These are phyloP conservation scores for Plusia festucae DNA, from an alignment of 2,888 invertebrate genomes.

Conservation along the genomic window DNA sequence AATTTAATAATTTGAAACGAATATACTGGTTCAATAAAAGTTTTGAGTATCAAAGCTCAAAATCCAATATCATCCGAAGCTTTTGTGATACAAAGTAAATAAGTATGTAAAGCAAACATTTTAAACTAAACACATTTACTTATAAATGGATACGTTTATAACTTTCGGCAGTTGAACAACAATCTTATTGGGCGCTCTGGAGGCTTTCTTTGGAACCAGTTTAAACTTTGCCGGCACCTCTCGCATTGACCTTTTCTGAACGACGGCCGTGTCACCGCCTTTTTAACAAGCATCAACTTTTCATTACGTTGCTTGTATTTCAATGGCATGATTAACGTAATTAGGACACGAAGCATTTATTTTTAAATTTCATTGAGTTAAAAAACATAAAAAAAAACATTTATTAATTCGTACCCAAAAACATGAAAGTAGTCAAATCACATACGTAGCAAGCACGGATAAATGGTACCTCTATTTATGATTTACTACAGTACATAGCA, in stretches of 20 bases:
- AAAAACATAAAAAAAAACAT: no score
- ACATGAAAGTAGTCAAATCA: not conserved
- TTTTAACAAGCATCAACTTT: conserved; percentile 62
- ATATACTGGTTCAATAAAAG: conserved; percentile 13
- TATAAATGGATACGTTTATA: conserved; percentile 56
- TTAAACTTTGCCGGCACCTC: conserved; percentile 65
- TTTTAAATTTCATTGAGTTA: not conserved
- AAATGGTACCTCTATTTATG: conserved; percentile 10
- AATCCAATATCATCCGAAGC: conserved; percentile 25
- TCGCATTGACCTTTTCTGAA: conserved; percentile 70
- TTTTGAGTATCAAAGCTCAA: conserved; percentile 10
- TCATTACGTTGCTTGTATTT: conserved; percentile 54
- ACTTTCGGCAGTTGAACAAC: conserved; percentile 57
- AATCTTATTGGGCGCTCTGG: conserved; percentile 60
- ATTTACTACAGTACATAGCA: conserved; percentile 21
- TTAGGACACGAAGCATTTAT: conserved; percentile 33
- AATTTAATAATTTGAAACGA: conserved; percentile 2
- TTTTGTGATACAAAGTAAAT: conserved; percentile 23
- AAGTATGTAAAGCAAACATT: conserved; percentile 34
- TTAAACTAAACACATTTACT: conserved; percentile 53
- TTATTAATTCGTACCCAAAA: not conserved
- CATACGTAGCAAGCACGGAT: not conserved
- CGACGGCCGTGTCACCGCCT: conserved; percentile 59
- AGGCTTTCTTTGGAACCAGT: conserved; percentile 72
- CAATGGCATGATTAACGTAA: conserved; percentile 51